Evolutionary conservation across 2,888 invertebrate genomes (phyloP).

Genomic region (Nephrotoma flavescens): DNA sequence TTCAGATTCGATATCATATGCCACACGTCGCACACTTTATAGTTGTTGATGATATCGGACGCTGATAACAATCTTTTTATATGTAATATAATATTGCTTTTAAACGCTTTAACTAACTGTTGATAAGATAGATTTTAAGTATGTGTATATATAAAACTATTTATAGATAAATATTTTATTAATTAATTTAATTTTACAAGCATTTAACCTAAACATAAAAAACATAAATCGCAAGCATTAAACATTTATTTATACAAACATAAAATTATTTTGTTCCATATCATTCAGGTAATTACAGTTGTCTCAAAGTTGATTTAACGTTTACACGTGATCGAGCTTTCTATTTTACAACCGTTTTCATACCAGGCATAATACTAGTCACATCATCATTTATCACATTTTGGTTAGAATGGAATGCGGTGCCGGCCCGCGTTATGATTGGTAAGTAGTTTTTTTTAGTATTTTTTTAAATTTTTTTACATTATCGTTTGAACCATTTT

Average conservation of each 20-base stretch:
- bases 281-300: conserved; percentile 79
- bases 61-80: not conserved
- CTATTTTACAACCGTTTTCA: conserved; percentile 94
- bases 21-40: not conserved
- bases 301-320: conserved; percentile 82
- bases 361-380: conserved; percentile 91
- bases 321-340: conserved; percentile 92
- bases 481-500: not conserved
- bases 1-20: not conserved
- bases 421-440: conserved; percentile 92
- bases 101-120: not conserved
- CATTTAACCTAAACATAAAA: too few species aligned
- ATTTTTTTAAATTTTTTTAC: not conserved
- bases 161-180: too few species aligned
- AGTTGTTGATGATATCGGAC: not conserved
- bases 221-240: too few species aligned
- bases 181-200: too few species aligned
- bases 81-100: not conserved
- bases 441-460: conserved; percentile 43
- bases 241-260: too few species aligned
- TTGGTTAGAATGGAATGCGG: conserved; percentile 96
- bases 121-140: not conserved
- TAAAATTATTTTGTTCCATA: not conserved
- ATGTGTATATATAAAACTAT: not conserved
- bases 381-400: conserved; percentile 95